Evolutionary conservation across 2,888 invertebrate genomes (phyloP), one percentile per base, ranked within the genome.

Genomic region (Aporophyla nigra): DNA sequence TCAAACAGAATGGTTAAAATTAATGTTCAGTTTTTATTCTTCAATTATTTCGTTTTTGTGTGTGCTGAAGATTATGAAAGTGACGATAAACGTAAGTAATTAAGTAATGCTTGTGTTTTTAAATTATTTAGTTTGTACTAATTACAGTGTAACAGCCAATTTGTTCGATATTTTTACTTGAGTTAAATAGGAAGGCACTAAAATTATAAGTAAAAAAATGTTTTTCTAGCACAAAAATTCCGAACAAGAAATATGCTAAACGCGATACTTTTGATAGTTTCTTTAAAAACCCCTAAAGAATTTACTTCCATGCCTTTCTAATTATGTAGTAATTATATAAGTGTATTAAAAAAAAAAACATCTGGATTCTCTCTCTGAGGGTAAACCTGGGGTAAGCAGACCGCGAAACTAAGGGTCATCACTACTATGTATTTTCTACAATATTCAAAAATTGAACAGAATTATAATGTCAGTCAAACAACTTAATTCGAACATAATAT

Each of bases 11-110:
- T 93, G 92, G 78, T 87, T 71, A 86, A 90, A 85, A 85, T 86
- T 71, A 87, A 85, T 74, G 76, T 90, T 74, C 83, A 89, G 58
- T 77, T 90, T 80, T 84, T 91, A 77, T 87, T 91, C 71, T 84
- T 91, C 79, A 88, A 82, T 88, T 89, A 87, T 75, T 84, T 92
- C 70, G 85, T 84, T 74, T 78, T 84, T 77, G 87, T 87, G 73
- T 83, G 86, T 78, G 92, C 91, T 59, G 92, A 93, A 54, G 93
- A 94, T 81, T 93, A 93, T 76, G 94, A 93, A 82, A 92, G 90
- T 87, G 93, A 94, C 66, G 93, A 94, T 54, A 92, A 92, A 90
- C 82, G 94, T 94, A 90, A 94, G 94, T 91, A 70, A 73, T 1
- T 75, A 5, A 24, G 4, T 9, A n/a, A n/a, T n/a, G n/a, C n/a